phyloP scores from a whole-genome alignment of 2,113 vertebrate species.

The Bucco capensis region DNA sequence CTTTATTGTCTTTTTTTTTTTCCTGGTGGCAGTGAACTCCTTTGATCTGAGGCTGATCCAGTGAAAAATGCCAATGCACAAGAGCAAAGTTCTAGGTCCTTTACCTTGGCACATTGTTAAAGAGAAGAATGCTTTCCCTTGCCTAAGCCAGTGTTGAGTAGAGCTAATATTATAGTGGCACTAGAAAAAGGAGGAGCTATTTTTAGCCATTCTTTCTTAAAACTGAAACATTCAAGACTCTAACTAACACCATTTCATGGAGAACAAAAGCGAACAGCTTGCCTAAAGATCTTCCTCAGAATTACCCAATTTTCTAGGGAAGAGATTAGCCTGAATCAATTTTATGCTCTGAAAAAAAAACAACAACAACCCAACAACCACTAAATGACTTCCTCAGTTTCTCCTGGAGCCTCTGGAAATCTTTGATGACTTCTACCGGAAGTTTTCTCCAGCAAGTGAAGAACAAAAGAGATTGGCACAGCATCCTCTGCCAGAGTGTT shows the following conservation, averaged over 20 bases:
- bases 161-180: not conserved
- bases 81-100: not conserved
- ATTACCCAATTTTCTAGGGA: not conserved
- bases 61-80: conserved; percentile 1
- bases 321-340: not conserved
- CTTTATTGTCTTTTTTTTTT: not conserved
- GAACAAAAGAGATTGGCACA: not conserved
- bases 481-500: not conserved
- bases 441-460: not conserved
- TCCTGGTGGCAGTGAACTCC: not conserved
- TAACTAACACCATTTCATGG: not conserved
- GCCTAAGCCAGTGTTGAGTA: not conserved
- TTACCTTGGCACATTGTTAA: not conserved
- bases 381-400: not conserved
- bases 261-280: not conserved
- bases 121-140: not conserved
- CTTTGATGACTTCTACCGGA: not conserved
- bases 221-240: not conserved
- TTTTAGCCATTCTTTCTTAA: not conserved
- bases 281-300: not conserved
- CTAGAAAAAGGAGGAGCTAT: not conserved
- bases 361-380: accelerated
- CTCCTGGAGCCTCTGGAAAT: not conserved
- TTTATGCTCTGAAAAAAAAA: not conserved
- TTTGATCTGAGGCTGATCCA: not conserved